Percentiles rank a stretch among this genome's conserved stretches.
Evolutionary conservation across 2,113 vertebrate genomes (phyloP).

Genomic region (Mustela nigripes): DNA sequence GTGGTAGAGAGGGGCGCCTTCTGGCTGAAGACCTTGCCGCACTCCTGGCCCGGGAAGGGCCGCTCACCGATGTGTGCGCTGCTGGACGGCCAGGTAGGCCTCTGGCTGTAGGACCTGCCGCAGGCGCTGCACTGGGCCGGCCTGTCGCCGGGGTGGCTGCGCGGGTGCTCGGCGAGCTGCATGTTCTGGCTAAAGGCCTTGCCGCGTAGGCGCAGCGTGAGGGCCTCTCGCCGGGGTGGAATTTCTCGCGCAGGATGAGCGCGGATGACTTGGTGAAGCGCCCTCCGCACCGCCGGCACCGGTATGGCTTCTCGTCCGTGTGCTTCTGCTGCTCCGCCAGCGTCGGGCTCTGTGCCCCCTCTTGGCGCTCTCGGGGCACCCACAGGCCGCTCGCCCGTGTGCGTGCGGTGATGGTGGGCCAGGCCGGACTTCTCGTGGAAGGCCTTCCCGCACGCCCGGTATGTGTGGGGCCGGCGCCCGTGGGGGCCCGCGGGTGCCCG

Average conservation of each 20-base stretch:
- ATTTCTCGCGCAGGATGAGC: slow-evolving; percentile 89
- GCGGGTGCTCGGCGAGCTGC: not conserved
- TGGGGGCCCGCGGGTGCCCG: slow-evolving; percentile 91
- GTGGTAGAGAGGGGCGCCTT: not conserved
- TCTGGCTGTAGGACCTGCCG: too few relatives aligned
- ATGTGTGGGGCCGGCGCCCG: slow-evolving; percentile 91
- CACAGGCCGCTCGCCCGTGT: slow-evolving; percentile 71
- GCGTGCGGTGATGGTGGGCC: slow-evolving; percentile 90
- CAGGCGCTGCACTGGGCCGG: too few relatives aligned
- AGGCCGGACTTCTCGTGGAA: slow-evolving; percentile 93
- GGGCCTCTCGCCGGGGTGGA: not conserved
- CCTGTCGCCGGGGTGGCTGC: not conserved
- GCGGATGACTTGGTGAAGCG: slow-evolving; percentile 93
- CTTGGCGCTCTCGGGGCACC: slow-evolving; percentile 91
- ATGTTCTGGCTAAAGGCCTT: not conserved
- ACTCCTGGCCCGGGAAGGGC: too few relatives aligned
- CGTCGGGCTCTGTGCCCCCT: slow-evolving; percentile 94
- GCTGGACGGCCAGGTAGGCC: too few relatives aligned
- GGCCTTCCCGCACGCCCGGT: slow-evolving; percentile 91
- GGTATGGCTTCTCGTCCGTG: slow-evolving; percentile 89
- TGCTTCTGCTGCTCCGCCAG: slow-evolving; percentile 93
- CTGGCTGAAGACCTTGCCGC: not conserved
- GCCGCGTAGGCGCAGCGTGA: not conserved
- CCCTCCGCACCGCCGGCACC: slow-evolving; percentile 89
- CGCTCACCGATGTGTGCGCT: too few relatives aligned